Evolutionary conservation across 2,113 vertebrate genomes (phyloP).

Genomic region (Gadus macrocephalus): DNA sequence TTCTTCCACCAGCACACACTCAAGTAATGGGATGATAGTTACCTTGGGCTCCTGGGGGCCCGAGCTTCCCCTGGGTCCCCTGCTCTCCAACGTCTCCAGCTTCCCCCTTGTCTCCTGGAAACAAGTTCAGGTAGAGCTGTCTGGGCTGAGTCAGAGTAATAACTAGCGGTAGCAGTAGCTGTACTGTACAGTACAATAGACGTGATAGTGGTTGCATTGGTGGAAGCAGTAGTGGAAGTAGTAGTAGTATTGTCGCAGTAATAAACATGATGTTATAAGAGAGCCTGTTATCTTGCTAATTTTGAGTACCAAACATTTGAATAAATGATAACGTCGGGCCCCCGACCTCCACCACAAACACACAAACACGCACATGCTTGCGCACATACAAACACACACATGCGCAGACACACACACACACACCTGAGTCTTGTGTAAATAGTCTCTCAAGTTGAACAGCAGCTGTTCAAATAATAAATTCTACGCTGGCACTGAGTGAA

Average conservation of each 20-base stretch:
- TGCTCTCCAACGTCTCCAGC: constrained; percentile 52
- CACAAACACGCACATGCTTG: not conserved
- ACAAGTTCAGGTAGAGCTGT: not conserved
- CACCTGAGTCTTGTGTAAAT: constrained; percentile 52
- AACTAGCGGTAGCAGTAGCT: not conserved
- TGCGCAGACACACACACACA: constrained; percentile 13
- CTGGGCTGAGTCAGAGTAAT: not conserved
- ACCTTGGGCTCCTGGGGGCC: constrained; percentile 61
- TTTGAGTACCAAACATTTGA: too few relatives aligned
- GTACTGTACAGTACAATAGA: not conserved
- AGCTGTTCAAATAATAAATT: constrained; percentile 60
- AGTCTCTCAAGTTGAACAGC: constrained; percentile 49
- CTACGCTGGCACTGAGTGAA: constrained; percentile 38
- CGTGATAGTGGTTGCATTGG: not conserved
- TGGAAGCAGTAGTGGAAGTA: too few relatives aligned
- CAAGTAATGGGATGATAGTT: not conserved
- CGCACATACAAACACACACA: constrained; percentile 26
- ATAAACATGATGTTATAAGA: too few relatives aligned
- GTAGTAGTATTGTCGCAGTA: too few relatives aligned
- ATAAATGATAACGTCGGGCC: too few relatives aligned
- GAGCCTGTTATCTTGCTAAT: too few relatives aligned
- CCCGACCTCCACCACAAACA: not conserved
- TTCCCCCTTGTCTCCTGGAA: constrained; percentile 59
- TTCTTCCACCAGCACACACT: too few relatives aligned
- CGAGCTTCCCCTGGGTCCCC: constrained; percentile 58